Base-by-base conservation (phyloP, 2,113 vertebrate species). In the Perca fluviatilis region DNA sequence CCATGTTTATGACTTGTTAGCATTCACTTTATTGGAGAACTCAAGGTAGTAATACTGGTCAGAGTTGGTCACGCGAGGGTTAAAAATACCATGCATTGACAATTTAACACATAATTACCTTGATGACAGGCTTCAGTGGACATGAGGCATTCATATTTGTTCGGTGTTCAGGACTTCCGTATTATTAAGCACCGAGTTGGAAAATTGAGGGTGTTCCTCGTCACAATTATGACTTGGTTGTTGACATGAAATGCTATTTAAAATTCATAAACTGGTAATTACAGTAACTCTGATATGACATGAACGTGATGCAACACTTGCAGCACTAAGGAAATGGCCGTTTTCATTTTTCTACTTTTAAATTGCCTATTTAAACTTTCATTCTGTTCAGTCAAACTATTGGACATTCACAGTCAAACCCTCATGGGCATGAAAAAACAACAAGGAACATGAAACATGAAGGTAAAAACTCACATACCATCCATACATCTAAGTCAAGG, bases 401-500 rank as follows among this genome's bases (percentile, higher is more conserved):
- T 57, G 27, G n/a, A 75, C 57, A 57, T 63, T 57, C 13, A 63
- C 18, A 27, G 51, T 68, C 25, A 77, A 72, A 77, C 46, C 43
- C 58, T 63, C 16, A 3, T 13, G 19, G 23, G n/a, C 16, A 6
- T 56, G 54, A 40, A 69, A 60, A 78, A 67, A 21, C 11, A 50
- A 21, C 5, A 30, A 23, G 57, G 12, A 63, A 60, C 14, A 74
- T 66, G 36, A 57, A 68, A 70, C 13, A 79, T 43, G 40, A 43
- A 43, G 40, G 40, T 43, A 50, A 63, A 54, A 79, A 75, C 78
- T 80, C 61, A 74, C 82, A 90, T 89, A 71, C 76, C 72, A 50
- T 80, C 79, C 77, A 72, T 80, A 70, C 80, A 63, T 75, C 61
- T 50, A 76, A 83, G 85, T 71, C 77, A 30, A 84, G 83, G 76